These are phyloP conservation scores for Coremacera marginata DNA, from an alignment of 2,888 invertebrate genomes.

Conservation along the genomic window DNA sequence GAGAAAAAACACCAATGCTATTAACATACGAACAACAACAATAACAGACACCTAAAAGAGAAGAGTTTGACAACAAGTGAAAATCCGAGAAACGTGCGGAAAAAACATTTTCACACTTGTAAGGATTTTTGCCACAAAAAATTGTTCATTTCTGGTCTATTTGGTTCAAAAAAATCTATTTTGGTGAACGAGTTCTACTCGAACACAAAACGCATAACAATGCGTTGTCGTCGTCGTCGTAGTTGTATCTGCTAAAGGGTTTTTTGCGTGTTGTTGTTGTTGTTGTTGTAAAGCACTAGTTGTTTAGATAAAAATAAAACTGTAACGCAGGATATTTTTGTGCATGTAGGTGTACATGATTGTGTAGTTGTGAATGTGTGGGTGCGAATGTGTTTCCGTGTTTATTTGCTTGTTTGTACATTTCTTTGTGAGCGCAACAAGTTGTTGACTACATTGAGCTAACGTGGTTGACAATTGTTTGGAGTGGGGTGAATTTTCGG, in stretches of 20 bases:
- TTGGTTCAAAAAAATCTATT: neutral
- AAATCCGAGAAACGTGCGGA: neutral
- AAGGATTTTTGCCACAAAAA: conserved; percentile 12
- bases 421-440: conserved; percentile 31
- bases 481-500: neutral
- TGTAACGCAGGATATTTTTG: neutral
- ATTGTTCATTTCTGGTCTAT: neutral
- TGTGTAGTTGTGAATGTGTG: conserved; percentile 17
- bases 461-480: neutral
- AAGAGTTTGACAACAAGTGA: neutral
- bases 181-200: neutral
- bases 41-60: neutral
- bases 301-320: conserved; percentile 30
- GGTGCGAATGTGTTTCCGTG: neutral
- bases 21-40: conserved; percentile 16
- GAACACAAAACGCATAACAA: conserved; percentile 17
- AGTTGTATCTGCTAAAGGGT: neutral
- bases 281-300: conserved; percentile 9
- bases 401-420: neutral
- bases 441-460: conserved; percentile 16
- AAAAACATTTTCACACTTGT: conserved; percentile 41
- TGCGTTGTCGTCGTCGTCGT: conserved; percentile 10
- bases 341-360: conserved; percentile 1
- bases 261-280: neutral
- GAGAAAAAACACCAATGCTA: neutral